These are phyloP conservation scores for Agrochola circellaris DNA, from an alignment of 2,888 invertebrate species.

Conservation along the genomic window DNA sequence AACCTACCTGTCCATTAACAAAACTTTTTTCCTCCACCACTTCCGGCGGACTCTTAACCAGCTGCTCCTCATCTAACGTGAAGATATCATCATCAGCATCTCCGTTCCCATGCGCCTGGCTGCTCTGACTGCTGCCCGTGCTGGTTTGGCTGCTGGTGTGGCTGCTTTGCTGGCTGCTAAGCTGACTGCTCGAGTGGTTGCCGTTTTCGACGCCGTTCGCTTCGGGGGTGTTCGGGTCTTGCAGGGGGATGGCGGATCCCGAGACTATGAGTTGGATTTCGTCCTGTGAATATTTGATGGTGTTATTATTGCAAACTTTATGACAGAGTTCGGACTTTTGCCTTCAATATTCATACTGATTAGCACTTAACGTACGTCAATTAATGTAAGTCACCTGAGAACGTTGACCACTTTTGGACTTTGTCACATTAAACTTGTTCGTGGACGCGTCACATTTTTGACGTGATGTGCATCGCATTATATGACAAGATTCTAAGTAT, in stretches of 20 bases:
- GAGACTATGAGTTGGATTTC: conserved; percentile 93
- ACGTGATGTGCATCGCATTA: too few species aligned
- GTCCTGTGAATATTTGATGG: conserved; percentile 81
- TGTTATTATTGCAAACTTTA: neutral
- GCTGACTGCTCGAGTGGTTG: conserved; percentile 31
- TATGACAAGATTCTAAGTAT: too few species aligned
- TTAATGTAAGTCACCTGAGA: too few species aligned
- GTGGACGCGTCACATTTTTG: too few species aligned
- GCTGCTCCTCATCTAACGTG: conserved; percentile 94
- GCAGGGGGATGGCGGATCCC: conserved; percentile 94
- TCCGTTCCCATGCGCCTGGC: conserved; percentile 72
- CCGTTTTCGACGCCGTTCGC: conserved; percentile 48
- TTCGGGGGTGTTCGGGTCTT: conserved; percentile 76
- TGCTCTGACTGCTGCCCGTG: conserved; percentile 52
- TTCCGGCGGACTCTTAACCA: conserved; percentile 67
- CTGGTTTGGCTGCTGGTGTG: conserved; percentile 13
- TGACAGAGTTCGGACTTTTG: too few species aligned
- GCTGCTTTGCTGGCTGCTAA: conserved; percentile 52
- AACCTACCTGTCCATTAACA: conserved; percentile 69
- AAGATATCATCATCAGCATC: conserved; percentile 96
- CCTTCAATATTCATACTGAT: too few species aligned
- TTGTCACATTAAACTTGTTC: too few species aligned
- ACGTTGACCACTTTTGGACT: too few species aligned
- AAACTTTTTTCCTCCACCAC: conserved; percentile 75
- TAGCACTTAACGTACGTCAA: too few species aligned